Evolutionary conservation across 2,888 invertebrate genomes (phyloP).

Genomic region (Synergus japonicus): DNA sequence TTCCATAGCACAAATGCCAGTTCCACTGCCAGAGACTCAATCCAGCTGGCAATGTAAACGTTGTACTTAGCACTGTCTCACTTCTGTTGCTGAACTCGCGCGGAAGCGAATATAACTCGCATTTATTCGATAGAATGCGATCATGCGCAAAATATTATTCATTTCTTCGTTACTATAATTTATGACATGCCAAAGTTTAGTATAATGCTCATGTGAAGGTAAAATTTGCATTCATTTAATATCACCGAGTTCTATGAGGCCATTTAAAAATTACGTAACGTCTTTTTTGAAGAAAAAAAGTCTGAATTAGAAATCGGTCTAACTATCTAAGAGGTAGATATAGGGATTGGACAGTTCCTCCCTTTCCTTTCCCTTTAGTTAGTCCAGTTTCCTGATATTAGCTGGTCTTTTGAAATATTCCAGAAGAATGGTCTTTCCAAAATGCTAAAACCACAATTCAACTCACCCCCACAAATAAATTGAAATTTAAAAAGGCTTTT

Average conservation of each 20-base stretch:
- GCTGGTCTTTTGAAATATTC: no score
- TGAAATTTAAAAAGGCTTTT: background rate
- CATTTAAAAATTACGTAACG: no score
- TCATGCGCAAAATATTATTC: background rate
- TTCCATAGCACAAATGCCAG: background rate
- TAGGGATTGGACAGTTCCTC: no score
- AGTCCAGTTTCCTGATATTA: no score
- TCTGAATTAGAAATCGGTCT: background rate
- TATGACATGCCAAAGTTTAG: background rate
- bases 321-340: background rate
- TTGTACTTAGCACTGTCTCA: background rate
- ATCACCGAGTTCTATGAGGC: background rate
- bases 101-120: background rate
- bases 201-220: background rate
- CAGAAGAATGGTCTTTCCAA: no score
- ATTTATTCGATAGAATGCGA: background rate
- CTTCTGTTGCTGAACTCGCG: background rate
- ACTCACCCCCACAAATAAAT: no score
- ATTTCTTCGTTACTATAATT: background rate
- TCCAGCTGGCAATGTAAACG: conserved; percentile 5
- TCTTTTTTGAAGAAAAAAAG: background rate
- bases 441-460: no score
- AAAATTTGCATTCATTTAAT: background rate
- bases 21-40: conserved; percentile 4
- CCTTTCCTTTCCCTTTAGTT: no score